Percentiles rank a stretch among this genome's conserved stretches.
phyloP scores from a whole-genome alignment of 2,888 invertebrate genomes.

The Cinara cedri region DNA sequence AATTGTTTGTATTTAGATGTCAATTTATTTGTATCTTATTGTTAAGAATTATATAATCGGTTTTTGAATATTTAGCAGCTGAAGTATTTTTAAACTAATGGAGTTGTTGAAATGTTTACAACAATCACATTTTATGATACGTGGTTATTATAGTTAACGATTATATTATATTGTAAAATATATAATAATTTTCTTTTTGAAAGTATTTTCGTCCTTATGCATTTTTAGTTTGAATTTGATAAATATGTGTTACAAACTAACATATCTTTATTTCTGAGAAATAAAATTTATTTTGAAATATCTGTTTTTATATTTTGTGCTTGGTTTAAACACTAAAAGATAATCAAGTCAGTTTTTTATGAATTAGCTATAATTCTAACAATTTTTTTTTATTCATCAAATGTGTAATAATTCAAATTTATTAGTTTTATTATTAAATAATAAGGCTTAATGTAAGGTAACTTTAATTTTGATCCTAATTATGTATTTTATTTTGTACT shows the following conservation, averaged over 20 bases:
- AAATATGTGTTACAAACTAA: slow-evolving; percentile 13
- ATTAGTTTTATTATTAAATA: slow-evolving; percentile 36
- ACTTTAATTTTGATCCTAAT: slow-evolving; percentile 49
- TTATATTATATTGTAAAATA: neutral
- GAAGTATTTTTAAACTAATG: neutral
- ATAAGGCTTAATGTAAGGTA: slow-evolving; percentile 33
- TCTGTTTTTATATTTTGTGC: slow-evolving; percentile 17
- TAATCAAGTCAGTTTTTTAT: neutral
- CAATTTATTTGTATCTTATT: neutral
- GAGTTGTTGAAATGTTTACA: neutral
- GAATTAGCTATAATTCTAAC: neutral
- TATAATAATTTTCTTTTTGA: neutral
- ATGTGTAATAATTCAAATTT: neutral
- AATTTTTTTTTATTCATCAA: slow-evolving; percentile 19
- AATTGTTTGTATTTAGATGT: slow-evolving; percentile 16
- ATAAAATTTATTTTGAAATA: neutral
- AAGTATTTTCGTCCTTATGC: neutral
- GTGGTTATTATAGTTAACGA: slow-evolving; percentile 17
- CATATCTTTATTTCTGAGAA: slow-evolving; percentile 17
- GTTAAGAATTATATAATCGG: slow-evolving; percentile 5
- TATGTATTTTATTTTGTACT: slow-evolving; percentile 55
- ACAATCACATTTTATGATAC: neutral
- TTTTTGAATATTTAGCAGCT: slow-evolving; percentile 25
- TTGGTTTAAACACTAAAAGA: neutral
- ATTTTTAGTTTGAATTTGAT: neutral